phyloP scores from a whole-genome alignment of 2,113 vertebrate genomes.

The Bubalus kerabau region DNA sequence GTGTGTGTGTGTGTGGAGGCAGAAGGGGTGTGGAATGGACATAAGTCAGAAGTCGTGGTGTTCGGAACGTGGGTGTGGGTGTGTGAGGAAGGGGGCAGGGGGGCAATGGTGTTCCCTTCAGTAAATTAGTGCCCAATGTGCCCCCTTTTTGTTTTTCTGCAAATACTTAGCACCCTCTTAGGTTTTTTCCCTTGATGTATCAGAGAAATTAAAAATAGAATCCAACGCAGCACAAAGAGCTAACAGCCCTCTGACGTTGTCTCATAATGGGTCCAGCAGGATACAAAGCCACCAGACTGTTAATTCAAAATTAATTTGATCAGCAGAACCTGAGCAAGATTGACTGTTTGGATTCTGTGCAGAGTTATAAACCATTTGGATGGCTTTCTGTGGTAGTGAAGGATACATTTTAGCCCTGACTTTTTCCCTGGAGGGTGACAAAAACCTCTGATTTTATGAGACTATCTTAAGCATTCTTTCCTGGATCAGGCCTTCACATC shows the following conservation, averaged over 20 bases:
- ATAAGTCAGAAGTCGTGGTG: neutral
- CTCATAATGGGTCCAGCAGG: neutral
- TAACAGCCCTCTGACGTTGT: neutral
- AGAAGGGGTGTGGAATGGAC: neutral
- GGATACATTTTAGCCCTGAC: neutral
- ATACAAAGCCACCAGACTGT: neutral
- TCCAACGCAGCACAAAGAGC: neutral
- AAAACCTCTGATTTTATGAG: neutral
- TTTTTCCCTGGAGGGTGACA: neutral
- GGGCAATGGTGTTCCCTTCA: neutral
- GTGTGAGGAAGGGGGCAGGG: neutral
- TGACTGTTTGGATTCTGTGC: neutral
- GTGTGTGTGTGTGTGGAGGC: neutral
- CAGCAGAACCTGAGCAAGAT: neutral
- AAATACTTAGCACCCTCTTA: neutral
- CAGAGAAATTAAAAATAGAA: conserved; percentile 32
- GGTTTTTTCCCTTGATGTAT: neutral
- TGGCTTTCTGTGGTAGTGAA: conserved; percentile 13
- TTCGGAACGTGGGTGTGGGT: neutral
- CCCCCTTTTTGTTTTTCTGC: neutral
- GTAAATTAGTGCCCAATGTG: neutral
- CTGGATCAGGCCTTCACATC: neutral
- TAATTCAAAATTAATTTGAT: conserved; percentile 33
- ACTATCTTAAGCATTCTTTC: neutral
- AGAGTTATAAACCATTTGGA: neutral